Evolutionary conservation across 2,797 vertebrate species (phyloP).

Genomic region (Carduelis carduelis): DNA sequence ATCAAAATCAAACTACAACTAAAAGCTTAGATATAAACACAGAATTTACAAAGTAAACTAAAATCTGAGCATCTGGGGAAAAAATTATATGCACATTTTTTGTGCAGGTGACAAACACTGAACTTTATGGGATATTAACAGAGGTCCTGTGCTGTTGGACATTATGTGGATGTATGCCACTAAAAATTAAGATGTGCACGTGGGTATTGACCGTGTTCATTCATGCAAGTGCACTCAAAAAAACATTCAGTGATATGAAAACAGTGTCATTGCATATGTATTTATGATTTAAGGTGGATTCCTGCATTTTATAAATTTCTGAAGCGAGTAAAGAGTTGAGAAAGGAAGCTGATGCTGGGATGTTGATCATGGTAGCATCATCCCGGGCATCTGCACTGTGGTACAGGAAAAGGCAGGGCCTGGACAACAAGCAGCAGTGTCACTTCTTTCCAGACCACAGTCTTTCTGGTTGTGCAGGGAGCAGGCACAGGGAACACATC

Average conservation of each 20-base stretch:
- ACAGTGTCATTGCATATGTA: neutral
- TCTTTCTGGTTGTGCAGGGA: neutral
- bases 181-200: neutral
- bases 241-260: neutral
- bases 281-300: neutral
- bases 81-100: neutral
- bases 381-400: rapidly evolving
- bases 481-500: rapidly evolving
- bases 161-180: neutral
- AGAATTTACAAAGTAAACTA: neutral
- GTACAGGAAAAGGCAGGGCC: neutral
- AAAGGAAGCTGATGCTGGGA: neutral
- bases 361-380: rapidly evolving
- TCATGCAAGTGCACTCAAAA: neutral
- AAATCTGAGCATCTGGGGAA: neutral
- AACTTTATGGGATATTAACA: neutral
- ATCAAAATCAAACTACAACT: neutral
- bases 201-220: neutral
- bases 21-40: neutral
- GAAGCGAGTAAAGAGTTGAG: neutral
- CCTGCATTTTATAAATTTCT: neutral
- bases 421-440: neutral
- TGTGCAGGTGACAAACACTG: neutral
- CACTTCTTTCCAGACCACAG: neutral
- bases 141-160: neutral